Evolutionary conservation across 2,113 vertebrate species (phyloP).

Genomic region (Setophaga coronata): DNA sequence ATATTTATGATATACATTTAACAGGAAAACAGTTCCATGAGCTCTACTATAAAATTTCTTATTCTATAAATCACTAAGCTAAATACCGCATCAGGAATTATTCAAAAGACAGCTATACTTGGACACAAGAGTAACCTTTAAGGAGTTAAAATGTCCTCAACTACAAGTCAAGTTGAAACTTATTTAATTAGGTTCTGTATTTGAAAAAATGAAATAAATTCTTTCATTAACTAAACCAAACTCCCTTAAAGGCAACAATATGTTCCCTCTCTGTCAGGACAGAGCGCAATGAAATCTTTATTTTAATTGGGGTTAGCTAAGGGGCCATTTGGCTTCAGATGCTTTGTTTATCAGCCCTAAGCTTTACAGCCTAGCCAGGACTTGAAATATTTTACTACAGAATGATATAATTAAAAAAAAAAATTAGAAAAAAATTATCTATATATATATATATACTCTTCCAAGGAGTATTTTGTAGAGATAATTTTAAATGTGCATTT

Average conservation of each 20-base stretch:
- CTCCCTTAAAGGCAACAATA: constrained; percentile 86
- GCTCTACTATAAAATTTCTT: neutral
- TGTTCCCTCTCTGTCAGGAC: constrained; percentile 81
- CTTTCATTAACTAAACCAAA: constrained; percentile 82
- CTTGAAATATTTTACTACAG: constrained; percentile 75
- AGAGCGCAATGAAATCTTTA: constrained; percentile 80
- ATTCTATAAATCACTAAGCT: neutral
- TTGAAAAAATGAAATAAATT: constrained; percentile 74
- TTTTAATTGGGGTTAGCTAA: constrained; percentile 85
- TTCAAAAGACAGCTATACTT: neutral
- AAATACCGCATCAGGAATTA: neutral
- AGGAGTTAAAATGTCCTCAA: constrained; percentile 73
- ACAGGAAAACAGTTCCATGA: neutral
- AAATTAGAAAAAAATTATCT: neutral
- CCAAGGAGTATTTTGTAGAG: constrained; percentile 7
- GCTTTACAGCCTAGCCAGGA: constrained; percentile 75
- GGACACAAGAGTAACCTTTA: constrained; percentile 58
- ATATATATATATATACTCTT: neutral
- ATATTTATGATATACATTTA: neutral
- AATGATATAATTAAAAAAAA: constrained; percentile 51
- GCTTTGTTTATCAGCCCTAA: constrained; percentile 81
- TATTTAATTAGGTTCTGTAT: constrained; percentile 80
- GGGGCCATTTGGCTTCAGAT: constrained; percentile 79
- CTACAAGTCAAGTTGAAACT: constrained; percentile 77
- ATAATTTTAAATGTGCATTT: constrained; percentile 7